Conservation (phyloP, 2,888 invertebrate species). For the Subacronicta megacephala region DNA sequence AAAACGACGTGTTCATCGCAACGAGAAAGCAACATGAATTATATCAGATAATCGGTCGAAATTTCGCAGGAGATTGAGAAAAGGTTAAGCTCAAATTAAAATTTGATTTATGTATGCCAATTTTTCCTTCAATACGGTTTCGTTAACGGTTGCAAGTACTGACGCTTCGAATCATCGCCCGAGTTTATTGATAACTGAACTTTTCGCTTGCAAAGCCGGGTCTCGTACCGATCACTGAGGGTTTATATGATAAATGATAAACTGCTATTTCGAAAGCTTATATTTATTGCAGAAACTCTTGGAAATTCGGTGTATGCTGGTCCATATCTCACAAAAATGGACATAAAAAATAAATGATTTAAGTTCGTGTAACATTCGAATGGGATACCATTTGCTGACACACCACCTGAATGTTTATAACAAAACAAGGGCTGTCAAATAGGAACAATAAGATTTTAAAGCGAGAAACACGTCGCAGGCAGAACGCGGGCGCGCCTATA, state of each 20-base stretch:
- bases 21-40: conserved; percentile 67
- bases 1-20: conserved; percentile 61
- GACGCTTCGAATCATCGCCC: conserved; percentile 39
- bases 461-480: conserved; percentile 65
- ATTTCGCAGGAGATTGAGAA: conserved; percentile 61
- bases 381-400: conserved; percentile 39
- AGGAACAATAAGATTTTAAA: conserved; percentile 71
- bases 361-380: conserved; percentile 18
- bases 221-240: conserved; percentile 28
- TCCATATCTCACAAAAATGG: conserved; percentile 5
- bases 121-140: conserved; percentile 68
- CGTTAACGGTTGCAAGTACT: conserved; percentile 54
- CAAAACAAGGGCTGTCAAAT: conserved; percentile 68
- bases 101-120: conserved; percentile 76
- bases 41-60: conserved; percentile 73
- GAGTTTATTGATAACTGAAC: conserved; percentile 42
- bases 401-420: conserved; percentile 41
- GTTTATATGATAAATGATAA: conserved; percentile 30
- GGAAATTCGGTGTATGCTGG: conserved; percentile 4
- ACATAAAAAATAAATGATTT: conserved; percentile 6
- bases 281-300: conserved; percentile 11
- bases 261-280: conserved; percentile 16
- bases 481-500: conserved; percentile 37
- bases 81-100: conserved; percentile 75
- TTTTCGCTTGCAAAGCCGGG: conserved; percentile 29